These are phyloP conservation scores for Capra hircus DNA, from an alignment of 2,113 vertebrate genomes.

Conservation along the genomic window DNA sequence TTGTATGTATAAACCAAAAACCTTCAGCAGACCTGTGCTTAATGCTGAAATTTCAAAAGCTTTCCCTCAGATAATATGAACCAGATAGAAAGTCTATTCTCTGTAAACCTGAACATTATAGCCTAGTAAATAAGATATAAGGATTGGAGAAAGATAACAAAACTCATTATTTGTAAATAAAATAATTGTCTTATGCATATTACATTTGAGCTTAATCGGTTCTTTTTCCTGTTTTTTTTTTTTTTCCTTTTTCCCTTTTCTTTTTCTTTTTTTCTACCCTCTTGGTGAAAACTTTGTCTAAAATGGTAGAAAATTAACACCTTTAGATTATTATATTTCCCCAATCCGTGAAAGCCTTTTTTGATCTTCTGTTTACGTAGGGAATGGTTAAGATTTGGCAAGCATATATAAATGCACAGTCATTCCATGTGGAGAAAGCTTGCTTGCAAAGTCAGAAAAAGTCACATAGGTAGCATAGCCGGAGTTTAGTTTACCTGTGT, in stretches of 20 bases:
- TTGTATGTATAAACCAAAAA: not conserved
- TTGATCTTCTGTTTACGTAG: not conserved
- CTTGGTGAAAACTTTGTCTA: not conserved
- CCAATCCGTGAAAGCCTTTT: not conserved
- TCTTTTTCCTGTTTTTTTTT: not conserved
- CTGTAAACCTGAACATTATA: not conserved
- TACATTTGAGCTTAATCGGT: not conserved
- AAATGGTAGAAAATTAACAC: not conserved
- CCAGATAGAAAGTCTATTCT: not conserved
- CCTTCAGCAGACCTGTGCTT: not conserved
- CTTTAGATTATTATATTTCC: not conserved
- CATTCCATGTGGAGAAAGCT: not conserved
- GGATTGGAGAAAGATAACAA: not conserved
- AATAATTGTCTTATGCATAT: not conserved
- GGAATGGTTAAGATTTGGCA: not conserved
- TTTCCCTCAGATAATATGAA: not conserved
- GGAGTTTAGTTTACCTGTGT: not conserved
- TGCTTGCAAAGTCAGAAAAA: not conserved
- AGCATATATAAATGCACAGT: not conserved
- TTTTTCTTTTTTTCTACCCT: not conserved
- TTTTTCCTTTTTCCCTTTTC: not conserved
- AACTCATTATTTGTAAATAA: not conserved
- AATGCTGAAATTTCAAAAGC: not conserved
- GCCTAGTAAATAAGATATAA: not conserved
- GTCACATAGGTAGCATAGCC: not conserved